Evolutionary conservation across 2,888 invertebrate genomes (phyloP), one percentile per base, ranked within the genome.

Genomic region (Phaonia tiefii): DNA sequence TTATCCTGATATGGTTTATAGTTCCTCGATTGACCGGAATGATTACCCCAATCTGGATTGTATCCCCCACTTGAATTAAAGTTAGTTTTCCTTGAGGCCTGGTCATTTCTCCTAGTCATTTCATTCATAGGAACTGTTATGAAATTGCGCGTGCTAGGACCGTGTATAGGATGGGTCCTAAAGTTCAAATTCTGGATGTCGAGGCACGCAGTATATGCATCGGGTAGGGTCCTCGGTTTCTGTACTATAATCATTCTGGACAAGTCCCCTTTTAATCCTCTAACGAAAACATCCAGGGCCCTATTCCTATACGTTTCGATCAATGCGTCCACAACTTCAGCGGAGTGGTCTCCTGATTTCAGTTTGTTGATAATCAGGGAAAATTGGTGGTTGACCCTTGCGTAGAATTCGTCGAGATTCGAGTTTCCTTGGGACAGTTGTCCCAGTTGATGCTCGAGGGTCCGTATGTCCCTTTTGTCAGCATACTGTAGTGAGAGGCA

Each of bases 401-500:
- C 81, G 54, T 82, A 82, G 15, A 83, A 81, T 37, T 79, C 60
- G 15, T 80, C 76, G 7, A 83, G 15, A 11, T 17, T 75, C 7
- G 15, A 22, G 8, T 25, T 26, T 22, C n/a, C 17, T 37, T 79
- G 73, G n/a, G 7, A n/a, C 22, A 79, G 20, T 3, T 42, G 25
- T 11, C 15, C 58, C 7, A 85, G 22, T 54, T 84, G 80, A 49
- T 84, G 76, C 42, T 84, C 83, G 0, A 85, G 46, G 0, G 81
- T 84, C 0, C 77, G 63, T 0, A 84, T 37, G 25, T 84, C 84
- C 22, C 82, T 51, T 44, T 84, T 85, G 22, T 84, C 84, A 0
- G 84, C 84, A 42, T 84, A 84, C 22, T 85, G 84, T 13, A 85
- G 67, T 7, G 84, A 83, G 1, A 84, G 58, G 42, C 79, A 81